These are phyloP conservation scores for Creontiades dilutus DNA, from an alignment of 2,888 invertebrate species.

Conservation along the genomic window DNA sequence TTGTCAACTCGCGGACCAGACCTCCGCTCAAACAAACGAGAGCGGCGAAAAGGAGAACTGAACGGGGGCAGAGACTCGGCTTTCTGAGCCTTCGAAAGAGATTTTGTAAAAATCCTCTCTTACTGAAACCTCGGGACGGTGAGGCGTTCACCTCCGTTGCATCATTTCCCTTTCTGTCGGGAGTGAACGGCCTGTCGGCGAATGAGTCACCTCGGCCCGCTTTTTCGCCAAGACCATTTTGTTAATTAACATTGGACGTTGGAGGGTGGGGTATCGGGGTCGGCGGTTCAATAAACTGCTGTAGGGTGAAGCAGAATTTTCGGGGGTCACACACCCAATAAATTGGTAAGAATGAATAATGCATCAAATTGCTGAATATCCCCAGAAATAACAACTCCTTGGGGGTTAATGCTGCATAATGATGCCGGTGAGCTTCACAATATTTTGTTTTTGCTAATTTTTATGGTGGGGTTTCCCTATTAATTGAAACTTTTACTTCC, in stretches of 20 bases:
- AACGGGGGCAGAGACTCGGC: neutral
- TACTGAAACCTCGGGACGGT: neutral
- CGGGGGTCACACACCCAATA: too few species aligned
- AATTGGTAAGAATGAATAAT: too few species aligned
- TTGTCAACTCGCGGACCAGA: neutral
- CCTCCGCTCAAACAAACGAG: neutral
- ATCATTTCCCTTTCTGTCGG: constrained; percentile 39
- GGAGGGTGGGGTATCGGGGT: neutral
- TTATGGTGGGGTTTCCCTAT: too few species aligned
- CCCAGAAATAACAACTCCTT: too few species aligned
- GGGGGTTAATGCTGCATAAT: too few species aligned
- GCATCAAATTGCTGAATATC: too few species aligned
- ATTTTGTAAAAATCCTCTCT: constrained; percentile 32
- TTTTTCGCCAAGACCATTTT: constrained; percentile 21
- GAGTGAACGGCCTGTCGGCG: constrained; percentile 23
- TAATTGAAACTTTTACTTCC: too few species aligned
- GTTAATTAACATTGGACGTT: constrained; percentile 1
- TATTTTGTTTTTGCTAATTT: too few species aligned
- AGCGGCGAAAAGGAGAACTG: neutral
- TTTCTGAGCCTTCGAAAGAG: constrained; percentile 1
- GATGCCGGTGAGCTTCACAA: too few species aligned
- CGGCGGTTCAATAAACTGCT: neutral
- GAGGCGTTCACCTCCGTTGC: neutral
- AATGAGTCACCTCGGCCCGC: constrained; percentile 9
- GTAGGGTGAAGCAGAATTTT: too few species aligned